Evolutionary conservation across 1,140 invertebrate genomes (phyloP), one percentile per base, ranked within the genome.

Genomic region (Pachyrhynchus sulphureomaculatus): DNA sequence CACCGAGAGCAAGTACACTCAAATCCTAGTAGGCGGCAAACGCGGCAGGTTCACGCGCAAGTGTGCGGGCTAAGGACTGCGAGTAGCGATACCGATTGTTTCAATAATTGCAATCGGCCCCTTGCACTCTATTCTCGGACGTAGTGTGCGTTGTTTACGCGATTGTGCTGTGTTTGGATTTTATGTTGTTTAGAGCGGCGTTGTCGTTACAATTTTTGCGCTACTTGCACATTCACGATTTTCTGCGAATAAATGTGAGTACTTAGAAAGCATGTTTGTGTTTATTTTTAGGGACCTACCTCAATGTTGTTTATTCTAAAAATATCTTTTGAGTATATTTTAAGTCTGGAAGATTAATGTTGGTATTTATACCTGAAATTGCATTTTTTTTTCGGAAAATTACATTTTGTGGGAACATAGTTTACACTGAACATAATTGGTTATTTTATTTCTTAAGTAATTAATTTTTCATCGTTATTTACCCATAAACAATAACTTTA

Each of bases 21-120:
- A 47, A 48, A 69, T 68, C 70, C 66, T 73, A 64, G 70, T 71
- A 75, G 71, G 73, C 69, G 73, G 69, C 65, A 68, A 69, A 70
- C 66, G 66, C 63, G 70, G 70, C 70, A 71, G 68, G 67, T 69
- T 65, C 65, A 66, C 67, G 69, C 73, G 70, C 70, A 72, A 71
- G 70, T 71, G 68, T 62, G 32, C 71, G 72, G 68, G 24, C 10
- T 24, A 36, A 56, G 13, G 23, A 9, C 15, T n/a, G 26, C 48
- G 24, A 53, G 8, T 15, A 45, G 21, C 42, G 42, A 15, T 41
- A 49, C 57, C 68, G 69, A 68, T 72, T 72, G 70, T 72, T 67
- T 68, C 68, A 65, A 70, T 68, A 70, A 72, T 72, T 69, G 68
- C 66, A 69, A 69, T 59, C 67, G 59, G 45, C 63, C 48, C 47